Evolutionary conservation across 2,113 vertebrate species (phyloP).

Genomic region (Trogon surrucura): DNA sequence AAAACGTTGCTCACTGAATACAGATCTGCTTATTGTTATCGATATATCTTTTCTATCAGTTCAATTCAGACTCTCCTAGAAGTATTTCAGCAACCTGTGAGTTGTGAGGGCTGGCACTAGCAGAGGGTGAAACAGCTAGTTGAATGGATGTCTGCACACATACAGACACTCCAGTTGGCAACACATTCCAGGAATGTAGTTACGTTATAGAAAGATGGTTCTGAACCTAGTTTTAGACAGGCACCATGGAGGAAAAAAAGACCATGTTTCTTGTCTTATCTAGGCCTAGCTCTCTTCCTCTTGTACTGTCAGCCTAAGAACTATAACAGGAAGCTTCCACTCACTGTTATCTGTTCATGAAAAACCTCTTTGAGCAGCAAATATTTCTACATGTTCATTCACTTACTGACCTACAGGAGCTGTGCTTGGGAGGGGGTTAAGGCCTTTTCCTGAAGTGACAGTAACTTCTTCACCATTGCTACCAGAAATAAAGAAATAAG

Average conservation of each 20-base stretch:
- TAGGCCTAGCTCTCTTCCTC: background rate
- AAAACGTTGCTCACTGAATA: background rate
- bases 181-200: background rate
- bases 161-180: background rate
- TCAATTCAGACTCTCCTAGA: background rate
- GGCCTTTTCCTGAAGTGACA: background rate
- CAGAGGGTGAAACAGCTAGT: background rate
- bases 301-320: background rate
- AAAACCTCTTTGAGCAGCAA: background rate
- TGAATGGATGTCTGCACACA: background rate
- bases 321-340: background rate
- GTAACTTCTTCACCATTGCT: background rate
- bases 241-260: background rate
- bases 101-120: background rate
- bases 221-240: background rate
- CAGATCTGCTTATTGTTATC: background rate
- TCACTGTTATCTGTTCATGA: background rate
- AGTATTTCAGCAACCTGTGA: background rate
- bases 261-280: background rate
- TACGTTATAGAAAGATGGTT: background rate
- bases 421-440: background rate
- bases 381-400: background rate
- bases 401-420: background rate
- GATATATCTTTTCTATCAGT: background rate
- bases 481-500: background rate